Evolutionary conservation across 2,888 invertebrate species (phyloP).

Genomic region (Onchidella celtica): DNA sequence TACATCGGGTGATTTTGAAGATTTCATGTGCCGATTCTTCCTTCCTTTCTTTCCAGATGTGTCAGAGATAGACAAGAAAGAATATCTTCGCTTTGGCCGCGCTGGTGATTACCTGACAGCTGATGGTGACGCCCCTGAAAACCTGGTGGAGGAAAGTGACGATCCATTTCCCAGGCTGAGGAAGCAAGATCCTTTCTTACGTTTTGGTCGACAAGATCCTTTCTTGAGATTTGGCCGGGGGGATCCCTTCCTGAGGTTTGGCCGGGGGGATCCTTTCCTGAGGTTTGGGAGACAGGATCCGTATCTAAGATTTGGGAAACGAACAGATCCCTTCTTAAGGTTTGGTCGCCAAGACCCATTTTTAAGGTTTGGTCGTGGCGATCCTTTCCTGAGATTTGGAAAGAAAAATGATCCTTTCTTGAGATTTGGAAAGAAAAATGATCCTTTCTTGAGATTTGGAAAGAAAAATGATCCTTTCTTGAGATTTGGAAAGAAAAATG

Average conservation of each 20-base stretch:
- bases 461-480: no score
- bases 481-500: no score
- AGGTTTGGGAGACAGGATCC: constrained; percentile 58
- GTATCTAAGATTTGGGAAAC: constrained; percentile 64
- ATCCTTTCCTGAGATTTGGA: constrained; percentile 28
- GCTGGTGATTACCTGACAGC: no score
- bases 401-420: not conserved
- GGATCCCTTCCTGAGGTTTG: constrained; percentile 39
- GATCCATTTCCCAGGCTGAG: constrained; percentile 54
- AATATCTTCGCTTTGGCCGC: constrained; percentile 69
- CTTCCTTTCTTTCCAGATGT: no score
- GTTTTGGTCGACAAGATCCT: constrained; percentile 37
- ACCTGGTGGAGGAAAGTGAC: constrained; percentile 3
- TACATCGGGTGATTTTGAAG: no score
- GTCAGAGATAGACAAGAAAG: no score
- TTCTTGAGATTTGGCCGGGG: constrained; percentile 38
- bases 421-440: constrained; percentile 51
- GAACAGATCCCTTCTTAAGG: constrained; percentile 52
- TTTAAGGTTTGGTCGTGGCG: constrained; percentile 44
- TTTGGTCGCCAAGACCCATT: constrained; percentile 52
- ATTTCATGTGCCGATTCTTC: no score
- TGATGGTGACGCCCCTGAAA: constrained; percentile 41
- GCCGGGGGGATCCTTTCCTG: constrained; percentile 9
- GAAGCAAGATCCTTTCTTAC: constrained; percentile 32
- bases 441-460: constrained; percentile 55